Percentiles rank a stretch among this genome's conserved stretches.
phyloP scores from a whole-genome alignment of 2,888 invertebrate genomes.

The Heliconius hortense region DNA sequence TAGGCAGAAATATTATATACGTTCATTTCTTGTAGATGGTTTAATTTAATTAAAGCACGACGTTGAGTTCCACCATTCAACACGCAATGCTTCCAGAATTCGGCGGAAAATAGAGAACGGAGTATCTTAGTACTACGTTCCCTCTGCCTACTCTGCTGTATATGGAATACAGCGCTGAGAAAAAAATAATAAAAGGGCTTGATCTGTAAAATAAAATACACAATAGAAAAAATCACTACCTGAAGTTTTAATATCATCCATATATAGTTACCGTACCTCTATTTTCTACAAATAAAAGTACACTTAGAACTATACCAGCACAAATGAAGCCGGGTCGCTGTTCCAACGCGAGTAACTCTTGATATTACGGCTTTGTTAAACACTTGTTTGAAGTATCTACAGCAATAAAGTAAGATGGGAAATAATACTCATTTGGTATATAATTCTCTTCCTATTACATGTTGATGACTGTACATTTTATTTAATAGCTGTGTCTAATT shows the following conservation, averaged over 20 bases:
- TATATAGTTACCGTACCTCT: neutral
- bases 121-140: too few relatives aligned
- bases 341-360: constrained; percentile 16
- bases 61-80: too few relatives aligned
- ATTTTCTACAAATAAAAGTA: constrained; percentile 20
- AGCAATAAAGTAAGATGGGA: constrained; percentile 15
- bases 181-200: neutral
- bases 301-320: constrained; percentile 4
- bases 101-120: too few relatives aligned
- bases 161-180: neutral
- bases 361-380: constrained; percentile 29
- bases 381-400: constrained; percentile 12
- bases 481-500: neutral
- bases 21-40: too few relatives aligned
- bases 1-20: too few relatives aligned
- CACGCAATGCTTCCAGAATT: too few relatives aligned
- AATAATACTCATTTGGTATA: neutral
- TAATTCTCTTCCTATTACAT: neutral
- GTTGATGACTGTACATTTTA: neutral
- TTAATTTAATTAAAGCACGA: too few relatives aligned
- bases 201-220: too few relatives aligned
- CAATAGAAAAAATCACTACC: too few relatives aligned
- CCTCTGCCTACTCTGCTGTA: too few relatives aligned
- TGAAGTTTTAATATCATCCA: constrained; percentile 2
- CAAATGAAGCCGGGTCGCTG: constrained; percentile 10